Evolutionary conservation across 2,113 vertebrate genomes (phyloP), one percentile per base, ranked within the genome.

Genomic region (Campylorhamphus procurvoides): DNA sequence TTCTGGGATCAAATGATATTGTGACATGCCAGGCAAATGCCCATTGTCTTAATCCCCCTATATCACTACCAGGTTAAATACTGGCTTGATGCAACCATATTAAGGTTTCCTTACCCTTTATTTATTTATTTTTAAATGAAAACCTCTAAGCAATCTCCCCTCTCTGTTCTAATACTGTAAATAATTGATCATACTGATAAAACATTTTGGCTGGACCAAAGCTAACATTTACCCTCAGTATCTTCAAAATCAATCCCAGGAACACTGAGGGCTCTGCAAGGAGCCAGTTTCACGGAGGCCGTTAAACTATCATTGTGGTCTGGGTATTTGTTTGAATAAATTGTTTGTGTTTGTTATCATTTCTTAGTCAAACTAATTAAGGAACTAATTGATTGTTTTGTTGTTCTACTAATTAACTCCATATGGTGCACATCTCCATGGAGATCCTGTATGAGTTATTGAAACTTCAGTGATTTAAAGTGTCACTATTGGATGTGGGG

Each of bases 301-400:
- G 91, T 98, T 97, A 97, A 97, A 96, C 95, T 89, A 95, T 95
- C 98, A 96, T 86, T 91, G 94, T 39, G 14, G 97, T 94, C 96
- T 72, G 75, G 91, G 92, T 97, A 96, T 97, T 98, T 98, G 96
- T 97, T 97, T 97, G 97, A 98, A 98, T 97, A 97, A 97, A 98
- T 96, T 97, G 97, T 98, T 98, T 97, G 96, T 96, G 94, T 98
- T 98, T 98, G 97, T 98, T 98, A 98, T 98, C 97, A 97, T 98
- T 98, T 98, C 98, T 98, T 97, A 84, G 98, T 97, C 97, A 98
- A 98, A 98, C 98, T 98, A 98, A 98, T 98, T 98, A 98, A 97
- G 97, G 94, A 98, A 98, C 97, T 98, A 98, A 98, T 98, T 98
- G 98, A 98, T 98, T 98, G 98, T 98, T 98, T 98, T 98, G 98